Percentiles rank a stretch among this genome's conserved stretches.
Evolutionary conservation across 2,888 invertebrate species (phyloP).

Genomic region (Hoplodrina ambigua): DNA sequence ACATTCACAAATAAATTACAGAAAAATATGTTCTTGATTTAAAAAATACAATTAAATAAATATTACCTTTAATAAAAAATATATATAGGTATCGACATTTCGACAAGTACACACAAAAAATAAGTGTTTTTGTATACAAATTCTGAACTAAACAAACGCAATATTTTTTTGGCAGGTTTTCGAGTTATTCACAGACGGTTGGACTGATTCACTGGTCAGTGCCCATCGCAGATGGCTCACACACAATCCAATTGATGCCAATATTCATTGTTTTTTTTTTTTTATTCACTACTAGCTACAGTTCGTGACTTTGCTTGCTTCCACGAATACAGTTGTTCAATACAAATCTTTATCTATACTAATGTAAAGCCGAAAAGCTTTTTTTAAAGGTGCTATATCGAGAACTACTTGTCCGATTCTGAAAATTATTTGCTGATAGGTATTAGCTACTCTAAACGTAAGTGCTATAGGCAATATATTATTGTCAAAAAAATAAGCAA

Average conservation of each 20-base stretch:
- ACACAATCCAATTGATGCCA: conserved; percentile 36
- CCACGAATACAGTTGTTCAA: too few relatives aligned
- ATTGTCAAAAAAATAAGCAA: too few relatives aligned
- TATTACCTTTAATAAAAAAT: neutral
- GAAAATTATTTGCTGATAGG: too few relatives aligned
- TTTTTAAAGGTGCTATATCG: too few relatives aligned
- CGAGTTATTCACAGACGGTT: conserved; percentile 30
- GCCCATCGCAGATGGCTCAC: conserved; percentile 36
- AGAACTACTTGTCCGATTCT: too few relatives aligned
- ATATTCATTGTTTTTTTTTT: conserved; percentile 33
- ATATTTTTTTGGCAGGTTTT: conserved; percentile 38
- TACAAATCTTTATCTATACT: neutral
- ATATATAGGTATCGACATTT: too few relatives aligned
- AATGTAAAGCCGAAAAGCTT: too few relatives aligned
- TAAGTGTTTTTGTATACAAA: neutral
- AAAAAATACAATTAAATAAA: too few relatives aligned
- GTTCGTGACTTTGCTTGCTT: neutral
- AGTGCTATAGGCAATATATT: too few relatives aligned
- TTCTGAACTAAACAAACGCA: conserved; percentile 7
- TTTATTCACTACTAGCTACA: conserved; percentile 31
- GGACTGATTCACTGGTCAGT: conserved; percentile 40
- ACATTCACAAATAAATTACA: too few relatives aligned
- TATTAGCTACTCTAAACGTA: too few relatives aligned
- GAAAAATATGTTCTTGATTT: too few relatives aligned
- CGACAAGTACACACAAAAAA: neutral